A percentile compares a stretch with the other conserved stretches of the same genome.
Conservation (phyloP, 2,113 vertebrate species). For the Sminthopsis crassicaudata region DNA sequence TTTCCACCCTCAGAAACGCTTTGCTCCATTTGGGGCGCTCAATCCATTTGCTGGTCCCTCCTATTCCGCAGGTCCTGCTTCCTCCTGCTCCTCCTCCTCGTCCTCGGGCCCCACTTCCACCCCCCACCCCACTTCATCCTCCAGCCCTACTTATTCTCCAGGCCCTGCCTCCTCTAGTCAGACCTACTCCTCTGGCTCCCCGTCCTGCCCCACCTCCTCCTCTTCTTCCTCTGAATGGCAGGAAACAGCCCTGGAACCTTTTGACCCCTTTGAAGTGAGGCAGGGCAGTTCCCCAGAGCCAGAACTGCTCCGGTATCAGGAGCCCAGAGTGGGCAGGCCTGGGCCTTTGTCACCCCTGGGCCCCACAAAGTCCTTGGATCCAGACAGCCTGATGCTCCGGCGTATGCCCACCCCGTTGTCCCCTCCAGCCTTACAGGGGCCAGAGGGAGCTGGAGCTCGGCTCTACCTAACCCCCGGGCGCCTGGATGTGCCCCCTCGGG, state of each 20-base stretch:
- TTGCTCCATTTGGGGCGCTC: slow-evolving; percentile 93
- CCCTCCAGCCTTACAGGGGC: slow-evolving; percentile 86
- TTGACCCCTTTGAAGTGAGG: slow-evolving; percentile 76
- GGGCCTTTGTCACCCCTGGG: slow-evolving; percentile 76
- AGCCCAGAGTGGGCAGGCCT: slow-evolving; percentile 66
- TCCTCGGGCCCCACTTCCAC: slow-evolving; percentile 56
- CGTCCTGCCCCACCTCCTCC: slow-evolving; percentile 78
- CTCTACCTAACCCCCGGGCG: slow-evolving; percentile 82
- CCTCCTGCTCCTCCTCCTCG: slow-evolving; percentile 57
- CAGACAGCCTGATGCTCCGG: slow-evolving; percentile 79
- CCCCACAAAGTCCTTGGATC: slow-evolving; percentile 82
- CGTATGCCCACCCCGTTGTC: slow-evolving; percentile 81
- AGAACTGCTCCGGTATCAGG: slow-evolving; percentile 76
- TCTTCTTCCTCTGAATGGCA: slow-evolving; percentile 84
- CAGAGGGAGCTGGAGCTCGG: slow-evolving; percentile 82
- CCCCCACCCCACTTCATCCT: slow-evolving; percentile 80
- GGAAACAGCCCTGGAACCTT: slow-evolving; percentile 77
- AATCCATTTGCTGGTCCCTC: slow-evolving; percentile 91
- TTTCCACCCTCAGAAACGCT: slow-evolving; percentile 91
- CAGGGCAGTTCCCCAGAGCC: slow-evolving; percentile 80
- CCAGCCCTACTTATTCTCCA: slow-evolving; percentile 77
- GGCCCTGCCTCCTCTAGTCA: slow-evolving; percentile 71
- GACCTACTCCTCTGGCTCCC: slow-evolving; percentile 76
- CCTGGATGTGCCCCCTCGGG: slow-evolving; percentile 76
- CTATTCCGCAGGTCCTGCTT: slow-evolving; percentile 74